A percentile compares a stretch with the other conserved stretches of the same genome.
phyloP scores from a whole-genome alignment of 2,113 vertebrate genomes.

The Plestiodon gilberti region DNA sequence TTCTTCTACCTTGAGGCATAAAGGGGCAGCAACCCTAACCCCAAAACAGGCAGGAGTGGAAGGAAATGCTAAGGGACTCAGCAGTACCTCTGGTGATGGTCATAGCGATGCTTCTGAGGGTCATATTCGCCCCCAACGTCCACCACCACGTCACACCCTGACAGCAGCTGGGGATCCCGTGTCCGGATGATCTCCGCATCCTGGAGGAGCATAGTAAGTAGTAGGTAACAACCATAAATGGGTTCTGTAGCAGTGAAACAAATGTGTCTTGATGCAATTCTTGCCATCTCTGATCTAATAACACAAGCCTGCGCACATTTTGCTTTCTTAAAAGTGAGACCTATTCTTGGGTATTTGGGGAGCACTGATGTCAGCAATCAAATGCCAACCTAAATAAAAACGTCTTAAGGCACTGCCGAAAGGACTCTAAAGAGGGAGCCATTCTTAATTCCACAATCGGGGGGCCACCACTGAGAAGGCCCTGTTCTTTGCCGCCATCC shows the following conservation, averaged over 20 bases:
- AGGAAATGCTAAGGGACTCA: neutral
- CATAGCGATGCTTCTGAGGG: conserved; percentile 86
- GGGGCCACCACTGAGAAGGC: too few species aligned
- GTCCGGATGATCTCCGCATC: conserved; percentile 89
- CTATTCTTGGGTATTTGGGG: too few species aligned
- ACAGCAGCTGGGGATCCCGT: conserved; percentile 81
- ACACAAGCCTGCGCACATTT: too few species aligned
- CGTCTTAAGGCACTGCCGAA: too few species aligned
- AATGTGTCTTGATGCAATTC: neutral
- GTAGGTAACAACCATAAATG: neutral
- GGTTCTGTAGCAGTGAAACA: neutral
- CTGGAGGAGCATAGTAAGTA: conserved; percentile 56
- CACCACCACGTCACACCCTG: conserved; percentile 88
- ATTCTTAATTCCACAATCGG: too few species aligned
- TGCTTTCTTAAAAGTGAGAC: too few species aligned
- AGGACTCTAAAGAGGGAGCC: too few species aligned
- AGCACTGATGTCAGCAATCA: too few species aligned
- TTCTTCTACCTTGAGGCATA: neutral
- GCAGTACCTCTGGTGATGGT: conserved; percentile 93
- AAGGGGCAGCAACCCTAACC: neutral
- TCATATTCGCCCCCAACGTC: conserved; percentile 94
- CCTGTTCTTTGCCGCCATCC: too few species aligned
- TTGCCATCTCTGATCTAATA: too few species aligned
- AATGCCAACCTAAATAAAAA: too few species aligned
- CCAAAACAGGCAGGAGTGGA: too few species aligned